Evolutionary conservation across 2,888 invertebrate genomes (phyloP), one percentile per base, ranked within the genome.

Genomic region (Graphium colonna): DNA sequence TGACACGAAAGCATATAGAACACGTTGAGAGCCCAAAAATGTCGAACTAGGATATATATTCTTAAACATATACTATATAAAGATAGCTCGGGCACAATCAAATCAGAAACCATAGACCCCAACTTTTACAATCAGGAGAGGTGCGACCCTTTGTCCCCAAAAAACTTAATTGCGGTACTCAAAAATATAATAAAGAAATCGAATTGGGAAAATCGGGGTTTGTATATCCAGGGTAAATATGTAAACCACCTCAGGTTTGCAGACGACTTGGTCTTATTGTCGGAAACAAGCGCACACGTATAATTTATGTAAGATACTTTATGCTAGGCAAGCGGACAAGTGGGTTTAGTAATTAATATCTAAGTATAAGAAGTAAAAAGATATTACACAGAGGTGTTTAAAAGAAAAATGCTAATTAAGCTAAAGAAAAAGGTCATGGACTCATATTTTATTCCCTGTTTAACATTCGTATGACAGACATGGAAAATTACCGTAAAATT

Each of bases 111-210:
- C 9, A 36, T 17, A 31, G 58, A 60, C n/a, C 5, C 49, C 53
- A 28, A 13, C 7, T 1, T 58, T 60, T 31, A 10, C 48, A 10
- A 56, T 60, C 28, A 42, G 52, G 48, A 53, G 45, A 55, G 58
- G 58, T 0, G 60, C 60, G 3, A 63, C 51, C 58, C 51, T 2
- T 9, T 51, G 8, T 60, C 54, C 18, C 59, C 52, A 31, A 55
- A 47, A 53, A 12, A 54, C 38, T 60, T 57, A 18, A 58, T 58
- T 45, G 36, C 60, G 8, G 47, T 57, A 33, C 52, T 56, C 21
- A 52, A 60, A 41, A 41, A 47, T 28, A 50, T 55, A 12, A 13
- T 39, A 28, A 28, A 28, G 4, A 7, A 7, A 28, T 7, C 4
- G 28, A 8, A 28, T 28, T 28, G 8, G 4, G 28, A 51, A 28